Conservation (phyloP, 2,888 invertebrate genomes). For the Chloroclystis v-ata region DNA sequence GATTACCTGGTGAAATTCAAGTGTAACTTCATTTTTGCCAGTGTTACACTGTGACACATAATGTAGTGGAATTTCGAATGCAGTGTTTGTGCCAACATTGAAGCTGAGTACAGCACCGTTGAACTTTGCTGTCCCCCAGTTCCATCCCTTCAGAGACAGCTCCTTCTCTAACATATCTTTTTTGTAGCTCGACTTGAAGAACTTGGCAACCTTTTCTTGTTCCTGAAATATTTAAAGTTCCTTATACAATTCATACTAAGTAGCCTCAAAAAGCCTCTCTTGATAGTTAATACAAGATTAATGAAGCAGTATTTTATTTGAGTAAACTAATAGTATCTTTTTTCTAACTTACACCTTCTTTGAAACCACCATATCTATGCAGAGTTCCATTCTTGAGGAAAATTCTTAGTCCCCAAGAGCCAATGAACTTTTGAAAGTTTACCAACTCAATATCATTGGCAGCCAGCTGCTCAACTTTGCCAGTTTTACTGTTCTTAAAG, state of each 20-base stretch:
- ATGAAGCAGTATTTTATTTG: too few species aligned
- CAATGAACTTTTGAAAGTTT: constrained; percentile 94
- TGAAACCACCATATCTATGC: constrained; percentile 96
- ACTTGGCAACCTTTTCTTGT: constrained; percentile 94
- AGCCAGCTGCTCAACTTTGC: constrained; percentile 94
- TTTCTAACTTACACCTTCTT: constrained; percentile 82
- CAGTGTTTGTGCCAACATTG: constrained; percentile 88
- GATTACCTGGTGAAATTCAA: constrained; percentile 95
- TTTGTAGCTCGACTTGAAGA: constrained; percentile 89
- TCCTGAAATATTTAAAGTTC: constrained; percentile 81
- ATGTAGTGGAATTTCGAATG: constrained; percentile 97
- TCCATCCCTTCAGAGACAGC: constrained; percentile 97
- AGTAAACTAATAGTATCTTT: too few species aligned
- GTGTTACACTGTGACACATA: constrained; percentile 97
- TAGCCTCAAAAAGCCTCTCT: too few species aligned
- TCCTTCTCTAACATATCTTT: constrained; percentile 95
- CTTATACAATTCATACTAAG: too few species aligned
- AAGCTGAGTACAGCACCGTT: constrained; percentile 91
- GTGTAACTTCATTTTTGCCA: constrained; percentile 98
- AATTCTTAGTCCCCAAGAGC: constrained; percentile 92
- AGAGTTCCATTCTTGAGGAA: constrained; percentile 93
- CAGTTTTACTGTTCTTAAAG: constrained; percentile 97
- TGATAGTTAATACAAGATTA: too few species aligned
- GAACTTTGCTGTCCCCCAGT: constrained; percentile 98
- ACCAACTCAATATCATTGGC: constrained; percentile 92